A percentile compares a stretch with the other conserved stretches of the same genome.
Evolutionary conservation across 92 coral and sea anemone species (phyloP).

Genomic region (Phenganax subtilis): DNA sequence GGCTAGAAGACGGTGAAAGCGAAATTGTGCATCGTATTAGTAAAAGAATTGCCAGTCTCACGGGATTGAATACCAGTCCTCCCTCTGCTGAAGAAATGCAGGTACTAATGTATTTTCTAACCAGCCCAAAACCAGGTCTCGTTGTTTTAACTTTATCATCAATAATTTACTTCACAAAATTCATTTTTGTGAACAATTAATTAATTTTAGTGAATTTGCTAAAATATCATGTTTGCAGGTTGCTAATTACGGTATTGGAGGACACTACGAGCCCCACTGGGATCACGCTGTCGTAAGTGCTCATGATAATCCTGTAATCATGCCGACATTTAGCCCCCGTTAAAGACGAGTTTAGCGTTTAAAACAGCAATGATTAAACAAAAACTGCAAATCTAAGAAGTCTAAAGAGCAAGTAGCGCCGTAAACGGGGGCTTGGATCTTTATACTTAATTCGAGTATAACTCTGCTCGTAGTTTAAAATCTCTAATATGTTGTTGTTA

Average conservation of each 20-base stretch:
- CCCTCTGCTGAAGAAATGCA: conserved; percentile 69
- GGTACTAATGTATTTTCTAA: conserved; percentile 36
- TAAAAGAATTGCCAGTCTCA: conserved; percentile 56
- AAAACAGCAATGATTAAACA: too few species aligned
- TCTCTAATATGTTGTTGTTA: too few species aligned
- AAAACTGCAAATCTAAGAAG: too few species aligned
- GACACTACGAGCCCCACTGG: conserved; percentile 89
- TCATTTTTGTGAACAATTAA: background rate
- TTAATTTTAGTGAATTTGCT: background rate
- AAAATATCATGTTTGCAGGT: conserved; percentile 48
- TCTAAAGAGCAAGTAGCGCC: too few species aligned
- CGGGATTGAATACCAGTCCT: conserved; percentile 62
- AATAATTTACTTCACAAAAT: background rate
- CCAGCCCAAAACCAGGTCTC: background rate
- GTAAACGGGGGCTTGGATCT: too few species aligned
- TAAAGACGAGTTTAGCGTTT: too few species aligned
- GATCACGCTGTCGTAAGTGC: conserved; percentile 83
- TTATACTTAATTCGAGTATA: too few species aligned
- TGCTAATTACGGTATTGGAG: conserved; percentile 87
- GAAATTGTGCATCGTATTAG: conserved; percentile 60
- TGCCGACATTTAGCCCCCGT: too few species aligned
- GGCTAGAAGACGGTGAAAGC: conserved; percentile 55
- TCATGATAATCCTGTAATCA: conserved; percentile 1
- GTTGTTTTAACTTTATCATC: background rate
- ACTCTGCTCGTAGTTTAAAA: too few species aligned